Percentiles rank a stretch among this genome's conserved stretches.
Evolutionary conservation across 2,113 vertebrate genomes (phyloP).

Genomic region (Epinephelus lanceolatus): DNA sequence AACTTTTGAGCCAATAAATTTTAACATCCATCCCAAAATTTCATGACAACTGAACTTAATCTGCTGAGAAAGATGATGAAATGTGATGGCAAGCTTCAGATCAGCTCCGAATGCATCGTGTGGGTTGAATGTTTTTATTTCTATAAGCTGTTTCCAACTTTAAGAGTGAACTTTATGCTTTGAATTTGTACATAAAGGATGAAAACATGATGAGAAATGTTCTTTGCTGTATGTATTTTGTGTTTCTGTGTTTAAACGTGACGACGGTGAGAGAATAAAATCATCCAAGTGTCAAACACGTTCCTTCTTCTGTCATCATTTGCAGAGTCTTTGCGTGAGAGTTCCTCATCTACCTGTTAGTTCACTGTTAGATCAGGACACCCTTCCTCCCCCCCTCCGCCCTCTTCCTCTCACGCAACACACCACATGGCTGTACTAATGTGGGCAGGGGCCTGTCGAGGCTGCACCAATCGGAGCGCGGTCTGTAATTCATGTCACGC

Average conservation of each 20-base stretch:
- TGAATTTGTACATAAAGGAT: no score
- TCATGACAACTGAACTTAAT: no score
- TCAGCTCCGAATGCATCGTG: no score
- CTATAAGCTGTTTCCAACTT: no score
- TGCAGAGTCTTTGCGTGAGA: constrained; percentile 15
- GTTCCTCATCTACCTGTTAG: constrained; percentile 50
- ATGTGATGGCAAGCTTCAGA: no score
- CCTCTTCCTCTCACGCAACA: constrained; percentile 46
- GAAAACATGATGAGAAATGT: background rate
- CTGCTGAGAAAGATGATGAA: no score
- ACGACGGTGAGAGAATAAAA: background rate
- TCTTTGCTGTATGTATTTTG: background rate
- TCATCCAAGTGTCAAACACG: background rate
- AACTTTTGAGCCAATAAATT: no score
- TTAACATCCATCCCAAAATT: no score
- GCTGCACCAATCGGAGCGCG: constrained; percentile 52
- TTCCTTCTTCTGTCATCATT: constrained; percentile 5
- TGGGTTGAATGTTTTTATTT: no score
- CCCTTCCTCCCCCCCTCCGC: constrained; percentile 36
- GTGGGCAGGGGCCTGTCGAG: constrained; percentile 64
- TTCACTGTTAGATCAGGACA: constrained; percentile 34
- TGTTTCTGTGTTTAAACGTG: background rate
- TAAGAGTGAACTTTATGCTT: no score
- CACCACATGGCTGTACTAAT: constrained; percentile 68
- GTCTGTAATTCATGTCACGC: constrained; percentile 2